Conservation (phyloP, 2,113 vertebrate species). For the Alaudala cheleensis region DNA sequence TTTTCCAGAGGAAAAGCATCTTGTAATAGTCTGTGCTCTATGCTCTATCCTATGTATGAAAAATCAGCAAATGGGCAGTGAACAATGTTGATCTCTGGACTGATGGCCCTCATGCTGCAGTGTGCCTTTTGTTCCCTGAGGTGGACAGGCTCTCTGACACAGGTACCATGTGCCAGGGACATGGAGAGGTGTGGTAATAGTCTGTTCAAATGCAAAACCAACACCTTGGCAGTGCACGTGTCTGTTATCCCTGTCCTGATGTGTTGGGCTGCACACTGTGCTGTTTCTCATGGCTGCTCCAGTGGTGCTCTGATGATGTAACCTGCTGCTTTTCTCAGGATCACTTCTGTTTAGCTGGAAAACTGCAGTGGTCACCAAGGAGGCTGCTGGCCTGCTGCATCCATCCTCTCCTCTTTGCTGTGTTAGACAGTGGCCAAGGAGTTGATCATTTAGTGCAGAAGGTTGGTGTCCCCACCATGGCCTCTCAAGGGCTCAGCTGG, state of each 20-base stretch:
- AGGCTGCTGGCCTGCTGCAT: not conserved
- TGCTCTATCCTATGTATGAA: not conserved
- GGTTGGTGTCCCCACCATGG: rapidly evolving
- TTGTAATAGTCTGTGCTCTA: not conserved
- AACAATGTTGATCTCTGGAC: not conserved
- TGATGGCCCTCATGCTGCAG: not conserved
- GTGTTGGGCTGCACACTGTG: not conserved
- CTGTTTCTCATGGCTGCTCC: not conserved
- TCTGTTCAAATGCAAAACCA: not conserved
- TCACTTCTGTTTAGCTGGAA: not conserved
- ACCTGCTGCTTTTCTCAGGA: not conserved
- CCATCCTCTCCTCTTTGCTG: not conserved
- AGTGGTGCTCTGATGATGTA: not conserved
- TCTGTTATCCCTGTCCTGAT: not conserved
- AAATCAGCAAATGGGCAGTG: not conserved
- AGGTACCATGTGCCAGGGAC: too few relatives aligned
- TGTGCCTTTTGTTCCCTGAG: not conserved
- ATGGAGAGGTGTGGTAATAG: rapidly evolving
- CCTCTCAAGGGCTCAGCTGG: not conserved
- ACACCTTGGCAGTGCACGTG: not conserved
- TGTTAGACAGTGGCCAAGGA: too few relatives aligned
- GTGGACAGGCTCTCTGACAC: not conserved
- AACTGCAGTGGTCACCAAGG: not conserved
- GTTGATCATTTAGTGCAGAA: too few relatives aligned
- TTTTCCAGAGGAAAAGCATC: not conserved